A percentile compares a stretch with the other conserved stretches of the same genome.
These are phyloP conservation scores for Burhinus oedicnemus DNA, from an alignment of 2,113 vertebrate species.

Conservation along the genomic window DNA sequence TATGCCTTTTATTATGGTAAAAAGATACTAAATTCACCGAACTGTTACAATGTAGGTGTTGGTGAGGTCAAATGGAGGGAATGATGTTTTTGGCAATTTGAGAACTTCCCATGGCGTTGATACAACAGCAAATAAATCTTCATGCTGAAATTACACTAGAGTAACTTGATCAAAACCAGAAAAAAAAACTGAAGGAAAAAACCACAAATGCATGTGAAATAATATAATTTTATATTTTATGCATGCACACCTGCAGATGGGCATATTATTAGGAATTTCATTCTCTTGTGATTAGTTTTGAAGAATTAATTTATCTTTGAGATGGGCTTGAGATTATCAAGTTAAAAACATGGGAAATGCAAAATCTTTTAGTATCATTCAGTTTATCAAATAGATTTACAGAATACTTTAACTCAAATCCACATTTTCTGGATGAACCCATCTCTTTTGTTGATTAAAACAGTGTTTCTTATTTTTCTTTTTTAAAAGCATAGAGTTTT, in stretches of 20 bases:
- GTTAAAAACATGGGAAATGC: neutral
- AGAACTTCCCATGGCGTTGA: neutral
- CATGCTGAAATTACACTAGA: neutral
- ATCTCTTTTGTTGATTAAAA: neutral
- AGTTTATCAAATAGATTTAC: neutral
- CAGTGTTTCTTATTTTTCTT: neutral
- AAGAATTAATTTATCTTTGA: neutral
- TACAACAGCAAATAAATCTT: neutral
- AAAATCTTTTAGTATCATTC: neutral
- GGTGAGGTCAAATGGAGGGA: neutral
- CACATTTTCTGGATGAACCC: neutral
- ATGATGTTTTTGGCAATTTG: neutral
- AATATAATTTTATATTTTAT: neutral
- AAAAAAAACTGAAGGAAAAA: neutral
- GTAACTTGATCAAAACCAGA: neutral
- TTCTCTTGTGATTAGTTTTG: neutral
- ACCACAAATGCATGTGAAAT: neutral
- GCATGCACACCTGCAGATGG: neutral
- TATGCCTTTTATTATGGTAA: neutral
- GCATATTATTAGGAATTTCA: neutral
- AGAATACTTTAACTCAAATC: neutral
- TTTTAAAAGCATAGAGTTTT: neutral
- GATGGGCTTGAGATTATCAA: neutral
- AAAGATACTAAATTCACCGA: neutral
- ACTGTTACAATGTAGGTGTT: neutral